phyloP scores from a whole-genome alignment of 2,888 invertebrate genomes.

The Ligdia adustata region DNA sequence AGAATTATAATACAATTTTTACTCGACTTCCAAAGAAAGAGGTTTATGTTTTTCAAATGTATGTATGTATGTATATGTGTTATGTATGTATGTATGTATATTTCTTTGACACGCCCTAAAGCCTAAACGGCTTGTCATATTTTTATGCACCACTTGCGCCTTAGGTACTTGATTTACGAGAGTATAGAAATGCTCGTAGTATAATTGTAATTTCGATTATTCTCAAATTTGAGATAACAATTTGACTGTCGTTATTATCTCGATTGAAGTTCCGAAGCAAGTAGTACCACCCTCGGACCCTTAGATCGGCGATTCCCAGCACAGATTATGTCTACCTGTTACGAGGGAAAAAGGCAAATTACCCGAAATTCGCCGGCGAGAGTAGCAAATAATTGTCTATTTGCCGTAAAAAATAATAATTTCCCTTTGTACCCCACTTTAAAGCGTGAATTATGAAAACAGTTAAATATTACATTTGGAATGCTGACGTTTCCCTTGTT shows the following conservation, averaged over 20 bases:
- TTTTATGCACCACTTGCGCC: no score
- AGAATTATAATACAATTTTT: background rate
- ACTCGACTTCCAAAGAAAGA: background rate
- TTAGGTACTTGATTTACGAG: no score
- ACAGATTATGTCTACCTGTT: conserved; percentile 43
- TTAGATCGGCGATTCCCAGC: conserved; percentile 37
- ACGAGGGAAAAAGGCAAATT: conserved; percentile 37
- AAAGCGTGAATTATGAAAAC: conserved; percentile 20
- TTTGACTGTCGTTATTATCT: no score
- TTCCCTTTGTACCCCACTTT: conserved; percentile 23
- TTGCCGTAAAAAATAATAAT: conserved; percentile 31
- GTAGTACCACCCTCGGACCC: conserved; percentile 22
- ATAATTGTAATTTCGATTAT: no score
- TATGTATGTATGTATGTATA: no score
- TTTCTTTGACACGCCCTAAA: no score
- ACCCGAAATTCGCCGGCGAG: conserved; percentile 27
- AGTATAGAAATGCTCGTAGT: no score
- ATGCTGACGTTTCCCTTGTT: conserved; percentile 17
- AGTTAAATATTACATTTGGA: conserved; percentile 17
- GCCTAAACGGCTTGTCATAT: no score
- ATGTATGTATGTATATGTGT: no score
- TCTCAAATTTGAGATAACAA: no score
- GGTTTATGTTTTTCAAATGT: no score
- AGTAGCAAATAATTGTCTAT: conserved; percentile 43
- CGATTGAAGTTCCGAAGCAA: conserved; percentile 4